Base-by-base conservation (phyloP, 2,797 vertebrate species). In the Bufotes viridis region DNA sequence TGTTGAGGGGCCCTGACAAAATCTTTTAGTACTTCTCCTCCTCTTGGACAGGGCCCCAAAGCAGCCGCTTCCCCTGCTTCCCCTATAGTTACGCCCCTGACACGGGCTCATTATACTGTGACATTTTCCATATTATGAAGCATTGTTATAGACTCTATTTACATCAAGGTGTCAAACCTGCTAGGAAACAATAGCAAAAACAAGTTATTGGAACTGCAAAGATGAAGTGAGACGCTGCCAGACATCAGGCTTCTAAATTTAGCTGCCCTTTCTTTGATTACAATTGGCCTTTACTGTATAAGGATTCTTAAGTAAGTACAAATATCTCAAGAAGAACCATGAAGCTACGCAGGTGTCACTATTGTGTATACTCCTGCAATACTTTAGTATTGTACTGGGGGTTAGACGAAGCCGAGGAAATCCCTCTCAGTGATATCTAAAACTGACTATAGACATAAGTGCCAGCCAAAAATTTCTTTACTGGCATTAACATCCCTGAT, bases 251-350 rank as follows among this genome's bases (percentile, higher is more conserved):
- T 29, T 78, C 29, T 26, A 11, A 72, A 74, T n/a, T 67, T 63
- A 76, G 49, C 74, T 10, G 60, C n/a, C 14, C 24, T 74, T 75
- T n/a, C 49, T 82, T 69, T 49, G 65, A 24, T 78, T 34, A 69
- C 57, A 51, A 34, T 78, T 84, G 53, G 34, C 55, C 58, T 81
- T 84, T 85, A 85, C 55, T 85, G 65, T 80, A 85, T 60, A 85
- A 72, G 67, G 82, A 85, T 8, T 81, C 29, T 78, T 70, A 10
- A 63, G 75, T 26, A 53, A 81, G 53, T 22, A 14, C 49, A 65
- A 34, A 67, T 82, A 22, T 18, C n/a, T 78, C 34, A 42, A 42
- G 34, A 24, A 51, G 2, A 49, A 18, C 8, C 29, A 20, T 65
- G 29, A 34, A 51, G 80, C 14, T 17, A 79, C 20, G 58, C 53